Evolutionary conservation across 2,113 vertebrate genomes (phyloP).

Genomic region (Lethenteron reissneri): DNA sequence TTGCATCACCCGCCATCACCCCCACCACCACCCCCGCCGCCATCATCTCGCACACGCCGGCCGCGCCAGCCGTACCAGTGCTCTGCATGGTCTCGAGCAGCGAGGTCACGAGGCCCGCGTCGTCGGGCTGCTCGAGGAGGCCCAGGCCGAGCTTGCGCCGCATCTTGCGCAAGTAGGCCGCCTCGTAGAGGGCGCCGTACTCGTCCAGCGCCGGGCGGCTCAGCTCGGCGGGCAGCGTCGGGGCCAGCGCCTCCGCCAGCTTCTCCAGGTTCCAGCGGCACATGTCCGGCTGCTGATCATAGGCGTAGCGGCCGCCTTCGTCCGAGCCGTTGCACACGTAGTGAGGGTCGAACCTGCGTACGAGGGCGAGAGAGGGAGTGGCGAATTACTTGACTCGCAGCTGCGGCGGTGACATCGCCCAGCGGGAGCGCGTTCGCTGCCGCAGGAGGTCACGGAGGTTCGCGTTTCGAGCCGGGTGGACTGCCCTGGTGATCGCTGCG

Average conservation of each 20-base stretch:
- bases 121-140: conserved; percentile 35
- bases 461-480: no score
- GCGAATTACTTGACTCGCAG: no score
- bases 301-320: conserved; percentile 57
- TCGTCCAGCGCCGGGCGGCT: conserved; percentile 39
- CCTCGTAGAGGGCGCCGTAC: conserved; percentile 44
- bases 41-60: neutral
- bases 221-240: conserved; percentile 42
- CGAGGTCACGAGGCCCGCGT: conserved; percentile 36
- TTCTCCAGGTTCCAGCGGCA: conserved; percentile 83
- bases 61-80: conserved; percentile 32
- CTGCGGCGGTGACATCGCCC: no score
- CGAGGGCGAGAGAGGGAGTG: no score
- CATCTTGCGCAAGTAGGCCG: conserved; percentile 57
- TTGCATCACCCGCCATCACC: neutral
- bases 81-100: conserved; percentile 71
- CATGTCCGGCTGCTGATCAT: conserved; percentile 58
- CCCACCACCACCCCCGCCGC: neutral
- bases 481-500: no score
- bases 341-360: conserved; percentile 61
- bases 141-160: conserved; percentile 66
- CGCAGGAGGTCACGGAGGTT: no score
- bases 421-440: no score
- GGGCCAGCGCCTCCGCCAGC: conserved; percentile 58
- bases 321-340: conserved; percentile 81